These are phyloP conservation scores for Drosophila parabipectinata DNA, from an alignment of 1,140 invertebrate species.

Conservation along the genomic window DNA sequence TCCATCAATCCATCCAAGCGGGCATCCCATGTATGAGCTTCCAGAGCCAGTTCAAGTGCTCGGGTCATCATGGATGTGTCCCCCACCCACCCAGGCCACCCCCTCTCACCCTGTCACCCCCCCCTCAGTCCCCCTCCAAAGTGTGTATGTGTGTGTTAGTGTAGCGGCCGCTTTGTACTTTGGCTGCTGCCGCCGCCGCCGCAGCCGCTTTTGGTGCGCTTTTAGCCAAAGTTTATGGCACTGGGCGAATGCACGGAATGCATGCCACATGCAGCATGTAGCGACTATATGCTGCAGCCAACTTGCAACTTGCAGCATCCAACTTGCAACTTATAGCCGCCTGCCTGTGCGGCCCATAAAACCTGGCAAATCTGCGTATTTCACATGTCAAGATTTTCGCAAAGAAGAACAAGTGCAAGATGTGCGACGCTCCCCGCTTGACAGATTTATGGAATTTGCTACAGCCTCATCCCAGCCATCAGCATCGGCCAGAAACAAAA, in stretches of 20 bases:
- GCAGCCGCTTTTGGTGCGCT: slow-evolving; percentile 74
- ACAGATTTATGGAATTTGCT: slow-evolving; percentile 82
- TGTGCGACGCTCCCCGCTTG: slow-evolving; percentile 65
- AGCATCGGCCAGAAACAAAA: slow-evolving; percentile 31
- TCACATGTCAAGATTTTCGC: slow-evolving; percentile 78
- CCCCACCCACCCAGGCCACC: slow-evolving; percentile 32
- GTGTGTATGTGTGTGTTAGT: slow-evolving; percentile 16
- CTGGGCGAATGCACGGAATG: slow-evolving; percentile 77
- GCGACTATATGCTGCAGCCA: slow-evolving; percentile 14
- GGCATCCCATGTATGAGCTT: slow-evolving; percentile 43
- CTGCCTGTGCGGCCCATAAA: slow-evolving; percentile 71
- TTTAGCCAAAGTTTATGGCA: slow-evolving; percentile 79
- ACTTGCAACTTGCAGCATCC: slow-evolving; percentile 27
- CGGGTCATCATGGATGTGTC: slow-evolving; percentile 63
- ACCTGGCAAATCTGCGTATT: slow-evolving; percentile 80
- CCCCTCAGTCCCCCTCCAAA: not conserved
- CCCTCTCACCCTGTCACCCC: slow-evolving; percentile 18
- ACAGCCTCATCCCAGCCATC: slow-evolving; percentile 35
- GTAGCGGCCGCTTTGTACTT: slow-evolving; percentile 45
- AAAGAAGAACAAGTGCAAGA: slow-evolving; percentile 75
- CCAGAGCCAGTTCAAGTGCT: slow-evolving; percentile 71
- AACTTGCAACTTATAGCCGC: slow-evolving; percentile 13
- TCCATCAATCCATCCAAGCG: slow-evolving; percentile 75
- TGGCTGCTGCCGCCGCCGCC: slow-evolving; percentile 66
- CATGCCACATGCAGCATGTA: slow-evolving; percentile 47